Conservation (phyloP, 2,797 vertebrate genomes). For the Pristis pectinata region DNA sequence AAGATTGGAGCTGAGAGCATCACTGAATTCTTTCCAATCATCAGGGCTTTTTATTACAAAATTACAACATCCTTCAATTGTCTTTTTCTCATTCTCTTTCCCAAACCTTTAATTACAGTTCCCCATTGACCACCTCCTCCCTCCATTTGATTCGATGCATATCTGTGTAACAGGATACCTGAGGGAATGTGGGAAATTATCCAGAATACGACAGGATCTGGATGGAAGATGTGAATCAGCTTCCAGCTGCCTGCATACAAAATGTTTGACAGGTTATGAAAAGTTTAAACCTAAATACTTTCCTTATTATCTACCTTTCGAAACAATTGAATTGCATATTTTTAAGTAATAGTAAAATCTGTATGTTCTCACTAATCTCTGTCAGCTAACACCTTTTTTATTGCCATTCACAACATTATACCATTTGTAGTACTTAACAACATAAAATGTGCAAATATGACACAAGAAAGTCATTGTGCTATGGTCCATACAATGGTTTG, state of each 20-base stretch:
- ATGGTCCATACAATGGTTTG: no score
- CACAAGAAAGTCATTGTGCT: not conserved
- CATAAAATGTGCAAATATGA: not conserved
- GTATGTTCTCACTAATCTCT: not conserved
- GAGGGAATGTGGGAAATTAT: constrained; percentile 28
- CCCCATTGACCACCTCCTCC: constrained; percentile 12
- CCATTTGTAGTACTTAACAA: not conserved
- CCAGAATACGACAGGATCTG: constrained; percentile 9
- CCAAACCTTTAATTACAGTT: not conserved
- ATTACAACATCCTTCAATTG: not conserved
- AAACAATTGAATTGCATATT: not conserved
- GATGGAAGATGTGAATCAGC: constrained; percentile 28
- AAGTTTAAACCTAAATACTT: not conserved
- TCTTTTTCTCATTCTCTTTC: not conserved
- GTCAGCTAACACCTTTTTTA: not conserved
- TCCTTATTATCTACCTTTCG: not conserved
- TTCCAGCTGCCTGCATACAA: constrained; percentile 3
- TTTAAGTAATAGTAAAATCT: not conserved
- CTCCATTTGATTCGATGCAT: not conserved
- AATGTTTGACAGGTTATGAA: not conserved
- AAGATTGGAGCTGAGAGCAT: not conserved
- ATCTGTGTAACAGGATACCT: constrained; percentile 17
- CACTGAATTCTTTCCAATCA: not conserved
- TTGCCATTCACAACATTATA: not conserved
- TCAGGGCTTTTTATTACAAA: not conserved